A percentile compares a stretch with the other conserved stretches of the same genome.
These are phyloP conservation scores for Chironomus striatipennis DNA, from an alignment of 1,140 invertebrate genomes.

Conservation along the genomic window DNA sequence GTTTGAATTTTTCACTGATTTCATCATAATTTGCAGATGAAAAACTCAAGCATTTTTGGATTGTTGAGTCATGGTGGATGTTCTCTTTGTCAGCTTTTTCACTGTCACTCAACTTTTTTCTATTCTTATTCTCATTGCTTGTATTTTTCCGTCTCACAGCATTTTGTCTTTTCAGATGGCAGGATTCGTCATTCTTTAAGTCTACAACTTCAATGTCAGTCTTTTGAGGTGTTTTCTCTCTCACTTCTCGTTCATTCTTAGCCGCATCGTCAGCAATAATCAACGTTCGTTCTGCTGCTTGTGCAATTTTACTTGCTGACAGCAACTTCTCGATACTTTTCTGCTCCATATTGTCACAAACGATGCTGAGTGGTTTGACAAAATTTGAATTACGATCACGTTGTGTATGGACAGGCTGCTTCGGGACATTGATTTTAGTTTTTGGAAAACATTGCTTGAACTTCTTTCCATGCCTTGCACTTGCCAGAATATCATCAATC, in stretches of 20 bases:
- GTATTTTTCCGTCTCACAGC: slow-evolving; percentile 35
- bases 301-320: neutral
- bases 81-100: neutral
- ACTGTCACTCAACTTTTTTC: neutral
- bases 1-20: slow-evolving; percentile 31
- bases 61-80: slow-evolving; percentile 27
- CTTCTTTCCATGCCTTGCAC: slow-evolving; percentile 15
- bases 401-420: neutral
- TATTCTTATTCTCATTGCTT: slow-evolving; percentile 20
- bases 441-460: neutral
- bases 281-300: neutral
- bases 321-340: neutral
- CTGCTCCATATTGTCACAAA: slow-evolving; percentile 5
- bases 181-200: neutral
- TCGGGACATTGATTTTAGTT: neutral
- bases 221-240: slow-evolving; percentile 31
- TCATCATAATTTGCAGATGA: slow-evolving; percentile 31
- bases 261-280: slow-evolving; percentile 29
- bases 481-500: slow-evolving; percentile 12
- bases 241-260: slow-evolving; percentile 38
- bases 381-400: neutral
- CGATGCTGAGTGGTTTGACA: neutral
- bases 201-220: neutral
- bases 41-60: slow-evolving; percentile 37
- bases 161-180: slow-evolving; percentile 36